Evolutionary conservation across 1,140 invertebrate species (phyloP).

Genomic region (Tigriopus japonicus): DNA sequence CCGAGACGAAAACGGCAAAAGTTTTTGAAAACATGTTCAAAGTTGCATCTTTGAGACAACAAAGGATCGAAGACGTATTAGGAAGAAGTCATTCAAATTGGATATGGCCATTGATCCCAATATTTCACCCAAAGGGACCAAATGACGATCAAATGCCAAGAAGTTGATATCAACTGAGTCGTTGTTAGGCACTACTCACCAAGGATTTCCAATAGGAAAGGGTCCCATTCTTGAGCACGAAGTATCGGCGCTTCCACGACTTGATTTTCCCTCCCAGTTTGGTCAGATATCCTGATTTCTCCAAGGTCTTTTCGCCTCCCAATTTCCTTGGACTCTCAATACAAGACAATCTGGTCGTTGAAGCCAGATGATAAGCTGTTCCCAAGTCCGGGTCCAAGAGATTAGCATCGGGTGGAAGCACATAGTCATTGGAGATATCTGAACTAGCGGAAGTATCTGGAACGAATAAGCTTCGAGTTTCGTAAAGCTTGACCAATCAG

Average conservation of each 20-base stretch:
- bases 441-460: conserved; percentile 77
- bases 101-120: no score
- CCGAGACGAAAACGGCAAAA: no score
- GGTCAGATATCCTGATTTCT: conserved; percentile 77
- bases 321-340: conserved; percentile 19
- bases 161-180: neutral
- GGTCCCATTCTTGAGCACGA: conserved; percentile 74
- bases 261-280: conserved; percentile 87
- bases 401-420: conserved; percentile 70
- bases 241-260: conserved; percentile 85
- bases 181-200: conserved; percentile 22
- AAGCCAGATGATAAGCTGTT: no score
- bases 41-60: no score
- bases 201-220: conserved; percentile 79
- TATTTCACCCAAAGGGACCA: no score
- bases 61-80: no score
- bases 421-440: conserved; percentile 85
- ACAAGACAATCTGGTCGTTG: conserved; percentile 18
- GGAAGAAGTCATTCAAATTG: no score
- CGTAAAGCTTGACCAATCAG: neutral
- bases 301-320: conserved; percentile 42
- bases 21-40: no score
- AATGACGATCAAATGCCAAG: no score
- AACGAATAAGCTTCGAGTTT: conserved; percentile 14
- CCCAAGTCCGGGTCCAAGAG: neutral